Base-by-base conservation (phyloP, 2,113 vertebrate genomes). In the Calidris pugnax region DNA sequence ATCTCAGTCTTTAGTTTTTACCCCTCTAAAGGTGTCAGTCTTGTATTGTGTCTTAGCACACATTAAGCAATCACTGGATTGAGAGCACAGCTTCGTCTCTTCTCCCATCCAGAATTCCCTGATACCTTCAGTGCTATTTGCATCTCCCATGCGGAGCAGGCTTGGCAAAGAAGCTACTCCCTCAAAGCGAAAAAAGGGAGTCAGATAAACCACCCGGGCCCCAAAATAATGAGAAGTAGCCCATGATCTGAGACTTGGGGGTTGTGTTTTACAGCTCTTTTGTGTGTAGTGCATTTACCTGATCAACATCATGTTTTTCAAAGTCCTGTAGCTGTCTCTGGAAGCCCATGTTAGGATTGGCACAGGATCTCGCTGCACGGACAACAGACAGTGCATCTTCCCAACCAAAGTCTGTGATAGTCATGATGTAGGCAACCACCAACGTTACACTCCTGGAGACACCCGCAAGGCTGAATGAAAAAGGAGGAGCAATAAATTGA, bases 401-500 rank as follows among this genome's bases (percentile, higher is more conserved):
- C 99, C 99, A 99, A 60, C 99, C 99, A 50, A 99, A 98, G 50
- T 99, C 97, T 0, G 99, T 99, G 97, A 99, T 98, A 0, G 99
- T 99, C 99, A 99, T 99, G 95, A 99, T 98, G 95, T 99, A 99
- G 12, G 99, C 99, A 18, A 99, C 98, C 83, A 99, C 99, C 95
- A 99, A 87, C 0, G 99, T 99, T 79, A 99, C 99, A 3, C 99
- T 99, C 81, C 99, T 99, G 63, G 99, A 99, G 86, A 99, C 99
- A 18, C 99, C 99, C 10, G 99, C 99, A 94, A 99, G 98, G 97
- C 99, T 99, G 97, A 24, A 80, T 9, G 33, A 76, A 53, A 80
- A 78, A 76, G 27, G 13, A 74, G 32, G 60, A 23, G 12, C 28
- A 90, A 53, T 15, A 75, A 59, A 82, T 2, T 68, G 37, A 74